A percentile compares a stretch with the other conserved stretches of the same genome.
phyloP scores from a whole-genome alignment of 2,888 invertebrate species.

The Myathropa florea region DNA sequence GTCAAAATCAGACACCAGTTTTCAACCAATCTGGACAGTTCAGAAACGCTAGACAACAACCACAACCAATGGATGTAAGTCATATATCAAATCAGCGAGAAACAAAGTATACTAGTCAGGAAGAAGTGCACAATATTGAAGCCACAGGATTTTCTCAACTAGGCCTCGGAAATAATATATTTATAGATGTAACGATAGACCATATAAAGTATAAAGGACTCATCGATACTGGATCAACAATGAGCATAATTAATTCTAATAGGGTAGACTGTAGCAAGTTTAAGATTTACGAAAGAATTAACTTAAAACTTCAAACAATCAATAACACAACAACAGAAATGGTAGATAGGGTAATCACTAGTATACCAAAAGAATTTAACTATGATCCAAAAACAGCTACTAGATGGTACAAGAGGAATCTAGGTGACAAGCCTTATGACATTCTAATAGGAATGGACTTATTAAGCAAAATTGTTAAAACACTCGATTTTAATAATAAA shows the following conservation, averaged over 20 bases:
- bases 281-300: background rate
- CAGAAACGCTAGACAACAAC: background rate
- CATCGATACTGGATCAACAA: slow-evolving; percentile 13
- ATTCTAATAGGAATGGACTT: slow-evolving; percentile 14
- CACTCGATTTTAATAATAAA: slow-evolving; percentile 7
- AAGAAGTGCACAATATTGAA: slow-evolving; percentile 19
- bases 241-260: slow-evolving; percentile 21
- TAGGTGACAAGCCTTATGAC: background rate
- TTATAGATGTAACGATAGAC: background rate
- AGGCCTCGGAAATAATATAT: slow-evolving; percentile 19
- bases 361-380: slow-evolving; percentile 3
- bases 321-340: slow-evolving; percentile 8
- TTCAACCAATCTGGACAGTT: slow-evolving; percentile 9
- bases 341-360: background rate
- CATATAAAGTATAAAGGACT: background rate
- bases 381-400: background rate
- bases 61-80: slow-evolving; percentile 9
- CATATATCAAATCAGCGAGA: background rate
- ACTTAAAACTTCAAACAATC: slow-evolving; percentile 4
- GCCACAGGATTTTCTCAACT: slow-evolving; percentile 3
- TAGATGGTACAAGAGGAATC: background rate
- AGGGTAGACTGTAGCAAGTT: background rate
- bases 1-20: background rate
- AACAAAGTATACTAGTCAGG: background rate
- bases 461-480: slow-evolving; percentile 8